Evolutionary conservation across 2,888 invertebrate species (phyloP).

Genomic region (Oscheius onirici): DNA sequence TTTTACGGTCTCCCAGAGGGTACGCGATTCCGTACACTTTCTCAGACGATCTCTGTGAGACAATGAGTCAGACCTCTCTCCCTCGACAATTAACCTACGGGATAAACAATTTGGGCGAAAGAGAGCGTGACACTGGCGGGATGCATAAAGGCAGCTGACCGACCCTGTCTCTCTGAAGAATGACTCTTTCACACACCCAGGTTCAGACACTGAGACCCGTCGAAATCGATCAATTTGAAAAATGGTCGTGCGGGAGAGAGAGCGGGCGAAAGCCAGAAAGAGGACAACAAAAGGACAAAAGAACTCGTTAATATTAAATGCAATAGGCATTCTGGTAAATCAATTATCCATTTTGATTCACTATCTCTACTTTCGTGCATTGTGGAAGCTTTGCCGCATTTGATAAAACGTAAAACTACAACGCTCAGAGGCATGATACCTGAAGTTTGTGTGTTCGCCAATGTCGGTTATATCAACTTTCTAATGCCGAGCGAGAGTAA

Average conservation of each 20-base stretch:
- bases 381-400: too few species aligned
- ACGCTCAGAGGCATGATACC: too few species aligned
- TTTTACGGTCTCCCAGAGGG: not conserved
- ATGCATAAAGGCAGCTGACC: slow-evolving; percentile 18
- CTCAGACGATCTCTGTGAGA: not conserved
- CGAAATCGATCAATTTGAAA: not conserved
- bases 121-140: slow-evolving; percentile 12
- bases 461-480: too few species aligned
- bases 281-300: slow-evolving; percentile 16
- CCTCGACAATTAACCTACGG: not conserved
- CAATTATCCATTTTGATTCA: too few species aligned
- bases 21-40: not conserved
- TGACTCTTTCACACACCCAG: too few species aligned
- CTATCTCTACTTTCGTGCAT: too few species aligned
- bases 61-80: slow-evolving; percentile 4
- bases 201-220: not conserved
- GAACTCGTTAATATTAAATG: not conserved
- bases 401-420: too few species aligned
- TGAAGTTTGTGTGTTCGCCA: too few species aligned
- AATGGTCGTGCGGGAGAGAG: not conserved
- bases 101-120: slow-evolving; percentile 8
- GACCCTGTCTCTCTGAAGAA: too few species aligned
- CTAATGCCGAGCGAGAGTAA: too few species aligned
- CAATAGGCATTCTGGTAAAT: too few species aligned
- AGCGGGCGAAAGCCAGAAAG: slow-evolving; percentile 1